Evolutionary conservation across 1,140 invertebrate species (phyloP).

Genomic region (Octopus sinensis): DNA sequence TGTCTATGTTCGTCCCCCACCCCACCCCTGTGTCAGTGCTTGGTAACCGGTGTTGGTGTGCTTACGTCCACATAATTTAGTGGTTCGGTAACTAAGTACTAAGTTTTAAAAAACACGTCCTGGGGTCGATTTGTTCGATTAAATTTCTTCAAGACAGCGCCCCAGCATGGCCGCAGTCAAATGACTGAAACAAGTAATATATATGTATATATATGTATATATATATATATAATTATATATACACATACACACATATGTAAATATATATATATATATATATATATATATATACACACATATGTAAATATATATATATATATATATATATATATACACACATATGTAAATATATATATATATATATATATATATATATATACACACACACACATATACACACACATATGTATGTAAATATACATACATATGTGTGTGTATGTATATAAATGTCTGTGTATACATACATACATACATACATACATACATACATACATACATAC

Average conservation of each 20-base stretch:
- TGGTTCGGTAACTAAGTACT: too few species aligned
- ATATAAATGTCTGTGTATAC: background rate
- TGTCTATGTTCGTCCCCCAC: too few species aligned
- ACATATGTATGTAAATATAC: background rate
- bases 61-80: too few species aligned
- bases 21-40: too few species aligned
- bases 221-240: background rate
- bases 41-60: too few species aligned
- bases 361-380: background rate
- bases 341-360: background rate
- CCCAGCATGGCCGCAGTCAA: too few species aligned
- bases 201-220: background rate
- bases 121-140: too few species aligned
- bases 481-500: too few species aligned
- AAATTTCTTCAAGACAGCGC: too few species aligned
- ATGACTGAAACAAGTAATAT: background rate
- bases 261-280: constrained; percentile 6
- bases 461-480: background rate
- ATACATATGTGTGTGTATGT: background rate
- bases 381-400: background rate
- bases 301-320: background rate
- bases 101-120: too few species aligned
- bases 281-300: constrained; percentile 6
- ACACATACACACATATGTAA: background rate
- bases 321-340: background rate